These are phyloP conservation scores for Melanotaenia nigrans DNA, from an alignment of 2,797 vertebrate species.

Conservation along the genomic window DNA sequence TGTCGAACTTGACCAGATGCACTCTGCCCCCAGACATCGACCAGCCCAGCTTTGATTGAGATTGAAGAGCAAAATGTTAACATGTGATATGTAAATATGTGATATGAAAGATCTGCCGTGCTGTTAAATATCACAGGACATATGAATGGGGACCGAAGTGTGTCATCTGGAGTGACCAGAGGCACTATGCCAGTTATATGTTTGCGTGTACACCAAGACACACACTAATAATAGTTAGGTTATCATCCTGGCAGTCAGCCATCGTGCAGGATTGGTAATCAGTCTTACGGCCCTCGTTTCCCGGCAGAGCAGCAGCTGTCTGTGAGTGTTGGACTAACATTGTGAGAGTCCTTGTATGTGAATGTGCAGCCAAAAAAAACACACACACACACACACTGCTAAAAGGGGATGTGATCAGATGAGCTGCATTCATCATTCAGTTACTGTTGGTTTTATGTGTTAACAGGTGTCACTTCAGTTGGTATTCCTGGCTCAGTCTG, in stretches of 20 bases:
- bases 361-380: too few relatives aligned
- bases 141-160: background rate
- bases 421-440: too few relatives aligned
- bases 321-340: too few relatives aligned
- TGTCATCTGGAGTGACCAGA: slow-evolving; percentile 12
- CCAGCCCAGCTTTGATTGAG: slow-evolving; percentile 73
- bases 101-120: background rate
- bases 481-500: too few relatives aligned
- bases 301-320: too few relatives aligned
- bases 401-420: too few relatives aligned
- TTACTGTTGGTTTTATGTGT: too few relatives aligned
- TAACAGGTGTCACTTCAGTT: too few relatives aligned
- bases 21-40: slow-evolving; percentile 72
- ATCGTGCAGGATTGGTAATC: slow-evolving; percentile 35
- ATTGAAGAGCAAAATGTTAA: too few relatives aligned
- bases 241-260: slow-evolving; percentile 47
- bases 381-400: too few relatives aligned
- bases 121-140: background rate
- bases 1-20: slow-evolving; percentile 83
- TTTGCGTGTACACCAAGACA: slow-evolving; percentile 35
- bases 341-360: too few relatives aligned
- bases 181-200: slow-evolving; percentile 42
- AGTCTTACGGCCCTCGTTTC: slow-evolving; percentile 6
- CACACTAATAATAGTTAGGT: slow-evolving; percentile 64
- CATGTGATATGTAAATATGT: too few relatives aligned